Evolutionary conservation across 1,140 invertebrate genomes (phyloP).

Genomic region (Drosophila quadrilineata): DNA sequence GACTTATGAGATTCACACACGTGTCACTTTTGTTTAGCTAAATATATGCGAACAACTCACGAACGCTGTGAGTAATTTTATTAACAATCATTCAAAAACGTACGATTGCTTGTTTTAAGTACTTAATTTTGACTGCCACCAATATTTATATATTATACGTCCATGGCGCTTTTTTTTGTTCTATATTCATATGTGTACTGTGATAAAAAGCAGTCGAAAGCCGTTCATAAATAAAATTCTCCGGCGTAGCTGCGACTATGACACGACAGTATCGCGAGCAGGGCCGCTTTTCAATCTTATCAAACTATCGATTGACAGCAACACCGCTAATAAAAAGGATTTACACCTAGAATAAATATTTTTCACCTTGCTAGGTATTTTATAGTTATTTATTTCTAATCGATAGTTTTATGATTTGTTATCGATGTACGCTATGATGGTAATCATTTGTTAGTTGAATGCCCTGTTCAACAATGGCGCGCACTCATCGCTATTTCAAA

Average conservation of each 20-base stretch:
- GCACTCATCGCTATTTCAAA: too few relatives aligned
- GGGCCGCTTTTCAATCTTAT: slow-evolving; percentile 12
- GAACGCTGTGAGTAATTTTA: slow-evolving; percentile 39
- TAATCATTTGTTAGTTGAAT: too few relatives aligned
- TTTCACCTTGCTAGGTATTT: too few relatives aligned
- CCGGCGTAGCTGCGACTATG: slow-evolving; percentile 50
- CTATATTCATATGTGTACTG: slow-evolving; percentile 53
- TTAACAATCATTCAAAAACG: slow-evolving; percentile 40
- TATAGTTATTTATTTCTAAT: too few relatives aligned
- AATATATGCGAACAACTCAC: slow-evolving; percentile 43
- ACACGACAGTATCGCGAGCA: slow-evolving; percentile 48
- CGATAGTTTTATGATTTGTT: too few relatives aligned
- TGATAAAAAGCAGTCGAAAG: slow-evolving; percentile 55
- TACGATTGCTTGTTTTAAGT: slow-evolving; percentile 56
- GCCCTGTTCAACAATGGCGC: too few relatives aligned
- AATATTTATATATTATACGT: slow-evolving; percentile 51
- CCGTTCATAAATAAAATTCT: slow-evolving; percentile 37
- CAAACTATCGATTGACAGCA: slow-evolving; percentile 27
- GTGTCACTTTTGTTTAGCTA: slow-evolving; percentile 66
- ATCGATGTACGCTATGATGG: too few relatives aligned
- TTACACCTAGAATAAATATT: too few relatives aligned
- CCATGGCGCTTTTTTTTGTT: slow-evolving; percentile 64
- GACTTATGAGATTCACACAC: slow-evolving; percentile 77
- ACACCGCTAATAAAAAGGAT: too few relatives aligned
- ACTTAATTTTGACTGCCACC: slow-evolving; percentile 49